Evolutionary conservation across 23 tunicate species (phyloP), one percentile per base, ranked within the genome.

Genomic region (Styela clava): DNA sequence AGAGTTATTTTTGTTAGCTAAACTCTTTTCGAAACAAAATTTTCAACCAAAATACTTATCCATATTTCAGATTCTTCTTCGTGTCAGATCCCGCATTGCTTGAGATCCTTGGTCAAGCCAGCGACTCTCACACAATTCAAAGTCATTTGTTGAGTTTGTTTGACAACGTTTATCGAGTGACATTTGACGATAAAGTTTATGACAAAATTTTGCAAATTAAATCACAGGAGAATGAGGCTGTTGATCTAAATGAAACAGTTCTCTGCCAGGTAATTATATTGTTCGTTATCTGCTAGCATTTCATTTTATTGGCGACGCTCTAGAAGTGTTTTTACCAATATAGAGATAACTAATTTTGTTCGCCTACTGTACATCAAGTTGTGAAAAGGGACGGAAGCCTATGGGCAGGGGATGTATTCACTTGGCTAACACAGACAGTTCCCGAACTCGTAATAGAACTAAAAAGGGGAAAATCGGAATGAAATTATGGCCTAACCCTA

Each of bases 51-150:
- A n/a, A n/a, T n/a, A n/a, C n/a, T n/a, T n/a, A n/a, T n/a, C n/a
- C n/a, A 3, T 0, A 44, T 79, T 84, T 30, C 74, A 93, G 98
- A 79, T 96, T 96, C 72, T 96, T 96, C 76, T 96, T 96, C 83
- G 99, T 96, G 9, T 96, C 99, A 34, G 99, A 96, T 87, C 99
- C 99, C 3, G 97, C 99, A 25, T 73, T 96, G 64, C 86, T 96
- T 52, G 99, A 96, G 72, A 96, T 96, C 69, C 94, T 96, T 21
- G 99, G 99, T 27, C 99, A 96, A 84, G 99, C 99, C 2, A 91
- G 97, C 76, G 97, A 96, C 79, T 96, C 97, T 31, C 99, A 96
- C 90, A 96, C 99, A 19, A 96, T 96, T 32, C 99, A 96, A 84
- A 85, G 89, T 20, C 99, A 96, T 73, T 84, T 84, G 78, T 73